A percentile compares a stretch with the other conserved stretches of the same genome.
Evolutionary conservation across 2,797 vertebrate species (phyloP).

Genomic region (Typhlichthys subterraneus): DNA sequence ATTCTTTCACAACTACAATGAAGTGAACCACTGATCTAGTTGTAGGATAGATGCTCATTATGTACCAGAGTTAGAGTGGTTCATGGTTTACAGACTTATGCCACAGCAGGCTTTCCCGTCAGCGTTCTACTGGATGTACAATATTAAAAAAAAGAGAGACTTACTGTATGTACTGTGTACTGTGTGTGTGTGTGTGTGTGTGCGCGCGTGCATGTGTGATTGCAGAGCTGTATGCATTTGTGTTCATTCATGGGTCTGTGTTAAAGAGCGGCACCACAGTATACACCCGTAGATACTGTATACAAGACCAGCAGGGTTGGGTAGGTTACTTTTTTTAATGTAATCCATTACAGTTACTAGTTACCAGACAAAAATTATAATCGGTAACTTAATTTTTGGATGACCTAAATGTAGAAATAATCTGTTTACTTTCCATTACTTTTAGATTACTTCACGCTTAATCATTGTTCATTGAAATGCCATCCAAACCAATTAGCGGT

Average conservation of each 20-base stretch:
- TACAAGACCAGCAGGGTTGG: too few species aligned
- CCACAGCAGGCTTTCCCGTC: constrained; percentile 58
- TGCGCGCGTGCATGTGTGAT: constrained; percentile 27
- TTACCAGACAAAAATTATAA: too few species aligned
- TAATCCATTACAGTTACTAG: too few species aligned
- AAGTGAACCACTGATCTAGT: background rate
- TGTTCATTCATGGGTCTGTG: constrained; percentile 25
- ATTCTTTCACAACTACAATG: too few species aligned
- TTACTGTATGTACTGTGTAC: background rate
- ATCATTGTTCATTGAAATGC: too few species aligned
- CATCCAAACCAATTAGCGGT: too few species aligned
- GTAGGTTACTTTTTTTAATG: too few species aligned
- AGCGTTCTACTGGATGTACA: constrained; percentile 73
- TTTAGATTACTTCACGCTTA: too few species aligned
- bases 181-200: constrained; percentile 27
- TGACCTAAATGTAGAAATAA: too few species aligned
- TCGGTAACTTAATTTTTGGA: too few species aligned
- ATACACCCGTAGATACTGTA: constrained; percentile 21
- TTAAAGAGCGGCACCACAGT: constrained; percentile 8
- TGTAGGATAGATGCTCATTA: constrained; percentile 23
- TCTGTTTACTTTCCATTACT: too few species aligned
- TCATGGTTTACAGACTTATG: constrained; percentile 72
- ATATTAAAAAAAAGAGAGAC: constrained; percentile 57
- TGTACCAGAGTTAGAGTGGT: constrained; percentile 67
- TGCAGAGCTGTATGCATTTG: constrained; percentile 23